Evolutionary conservation across 2,113 vertebrate species (phyloP), one percentile per base, ranked within the genome.

Genomic region (Ictidomys tridecemlineatus): DNA sequence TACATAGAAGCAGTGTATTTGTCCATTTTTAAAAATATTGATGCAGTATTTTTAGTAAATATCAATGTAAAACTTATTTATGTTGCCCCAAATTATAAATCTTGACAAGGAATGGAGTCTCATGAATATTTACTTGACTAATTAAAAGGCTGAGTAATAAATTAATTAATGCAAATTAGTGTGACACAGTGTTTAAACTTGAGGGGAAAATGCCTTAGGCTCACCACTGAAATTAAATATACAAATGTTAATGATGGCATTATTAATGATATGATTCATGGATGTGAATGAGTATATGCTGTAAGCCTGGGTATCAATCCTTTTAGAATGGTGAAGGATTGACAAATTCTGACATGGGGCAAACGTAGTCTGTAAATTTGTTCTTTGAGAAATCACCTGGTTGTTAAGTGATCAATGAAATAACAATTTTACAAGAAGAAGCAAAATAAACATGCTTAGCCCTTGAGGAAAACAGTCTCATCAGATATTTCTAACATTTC

Each of bases 81-180:
- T 82, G 58, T 74, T 88, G 9, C 5, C 34, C 82, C n/a, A 63
- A 82, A 88, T 74, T 90, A 91, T 2, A 73, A 70, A 92, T 56
- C 10, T 85, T 93, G 84, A 32, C 45, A 73, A 34, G 9, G 20
- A 89, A 72, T 32, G 2, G 48, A 74, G 2, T 74, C 39, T 70
- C 16, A 51, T 70, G 26, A 80, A 95, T 94, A 93, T 53, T 86
- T 95, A 76, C 6, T 65, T 85, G 32, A 91, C 88, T 95, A 92
- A 56, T 88, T 90, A 82, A 82, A 45, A 96, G 18, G 6, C 30
- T 61, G 53, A 91, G 10, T 85, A 85, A 93, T 85, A 88, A 51
- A 51, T 51, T 13, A 51, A 89, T 90, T 63, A 87, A 34, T 32
- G 26, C 42, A 26, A 93, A 70, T 85, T 73, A 45, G 18, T 92